These are phyloP conservation scores for Byasa hedistus DNA, from an alignment of 2,888 invertebrate genomes.

Conservation along the genomic window DNA sequence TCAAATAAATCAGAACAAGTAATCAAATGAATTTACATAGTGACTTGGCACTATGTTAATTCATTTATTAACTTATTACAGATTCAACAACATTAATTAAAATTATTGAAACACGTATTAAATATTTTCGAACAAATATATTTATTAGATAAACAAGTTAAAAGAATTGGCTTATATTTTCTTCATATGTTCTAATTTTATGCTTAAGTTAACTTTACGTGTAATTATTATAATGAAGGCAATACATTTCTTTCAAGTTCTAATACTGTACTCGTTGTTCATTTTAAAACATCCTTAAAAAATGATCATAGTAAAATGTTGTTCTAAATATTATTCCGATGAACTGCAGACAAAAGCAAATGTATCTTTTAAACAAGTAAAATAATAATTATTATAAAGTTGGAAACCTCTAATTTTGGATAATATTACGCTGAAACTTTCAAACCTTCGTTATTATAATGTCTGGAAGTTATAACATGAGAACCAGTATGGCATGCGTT, in stretches of 20 bases:
- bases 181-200: too few relatives aligned
- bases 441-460: not conserved
- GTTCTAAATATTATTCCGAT: not conserved
- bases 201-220: too few relatives aligned
- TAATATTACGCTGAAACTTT: not conserved
- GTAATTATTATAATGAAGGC: too few relatives aligned
- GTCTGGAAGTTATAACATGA: not conserved
- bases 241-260: too few relatives aligned
- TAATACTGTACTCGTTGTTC: too few relatives aligned
- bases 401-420: not conserved
- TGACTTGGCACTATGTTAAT: constrained; percentile 10
- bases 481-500: constrained; percentile 52
- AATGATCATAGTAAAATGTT: too few relatives aligned
- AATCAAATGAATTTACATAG: constrained; percentile 67
- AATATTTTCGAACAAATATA: too few relatives aligned
- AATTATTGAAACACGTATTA: not conserved
- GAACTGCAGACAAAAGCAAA: not conserved
- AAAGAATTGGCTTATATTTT: too few relatives aligned
- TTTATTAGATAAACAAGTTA: too few relatives aligned
- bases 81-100: not conserved
- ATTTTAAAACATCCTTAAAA: too few relatives aligned
- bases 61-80: constrained; percentile 1
- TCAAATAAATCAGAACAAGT: constrained; percentile 59
- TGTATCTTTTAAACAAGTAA: not conserved
- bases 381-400: not conserved